Evolutionary conservation across 2,888 invertebrate species (phyloP), one percentile per base, ranked within the genome.

Genomic region (Unio pictorum): DNA sequence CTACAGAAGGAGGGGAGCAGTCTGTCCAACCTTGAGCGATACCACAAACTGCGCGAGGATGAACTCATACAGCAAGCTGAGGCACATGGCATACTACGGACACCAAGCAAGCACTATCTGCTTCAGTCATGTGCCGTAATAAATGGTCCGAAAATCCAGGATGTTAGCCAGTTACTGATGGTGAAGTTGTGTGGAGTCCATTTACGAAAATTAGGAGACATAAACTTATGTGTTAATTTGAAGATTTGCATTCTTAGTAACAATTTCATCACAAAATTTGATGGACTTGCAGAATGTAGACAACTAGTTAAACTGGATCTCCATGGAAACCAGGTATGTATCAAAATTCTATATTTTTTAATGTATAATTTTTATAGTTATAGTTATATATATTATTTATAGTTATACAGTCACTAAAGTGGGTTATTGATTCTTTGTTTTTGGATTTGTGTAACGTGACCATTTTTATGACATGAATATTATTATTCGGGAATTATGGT

Each of bases 241-340:
- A 71, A 76, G 30, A 86, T 90, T 28, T 87, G 87, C 69, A 80
- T 84, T 23, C 75, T 90, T 28, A 76, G 80, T 67, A 86, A 88
- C 75, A 90, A 90, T 72, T 89, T 86, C 73, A 73, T 90, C 30
- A 84, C 83, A 11, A 86, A 82, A 59, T 84, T 90, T 61, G 86
- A 88, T 72, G 83, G 82, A 8, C 75, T 90, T 20, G 78, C 75
- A 23, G 66, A 79, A 23, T 90, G 89, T 76, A 72, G 76, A 62
- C 81, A 89, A 26, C 82, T 90, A 11, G 72, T 88, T 23, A 89
- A 87, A 72, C 76, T 90, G n/a, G 89, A 90, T 79, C 74, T 90
- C 20, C 86, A 86, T 73, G 75, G 82, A 30, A 88, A 89, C 72
- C 87, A 88, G 86, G 88, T 87, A 75, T 68, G 69, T 34, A 26